Conservation (phyloP, 2,888 invertebrate genomes). For the Corythucha ciliata region DNA sequence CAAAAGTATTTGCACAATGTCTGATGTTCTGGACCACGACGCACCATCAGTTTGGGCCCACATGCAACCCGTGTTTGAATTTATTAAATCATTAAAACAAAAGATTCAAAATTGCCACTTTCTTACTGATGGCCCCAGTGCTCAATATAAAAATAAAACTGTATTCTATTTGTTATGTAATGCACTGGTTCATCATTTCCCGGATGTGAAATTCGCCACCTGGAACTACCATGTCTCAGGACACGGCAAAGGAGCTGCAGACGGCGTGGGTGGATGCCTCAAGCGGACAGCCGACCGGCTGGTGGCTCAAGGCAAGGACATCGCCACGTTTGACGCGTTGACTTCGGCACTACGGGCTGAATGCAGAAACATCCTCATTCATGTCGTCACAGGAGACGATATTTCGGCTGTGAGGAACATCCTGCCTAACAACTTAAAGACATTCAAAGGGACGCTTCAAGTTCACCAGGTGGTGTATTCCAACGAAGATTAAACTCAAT, state of each 20-base stretch:
- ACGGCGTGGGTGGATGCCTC: constrained; percentile 2
- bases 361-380: constrained; percentile 1
- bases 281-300: neutral
- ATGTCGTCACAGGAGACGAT: neutral
- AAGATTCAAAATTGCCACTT: neutral
- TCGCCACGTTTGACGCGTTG: neutral
- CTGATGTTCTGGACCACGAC: too few relatives aligned
- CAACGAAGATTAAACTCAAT: neutral
- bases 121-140: constrained; percentile 3
- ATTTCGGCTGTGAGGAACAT: neutral
- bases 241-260: constrained; percentile 2
- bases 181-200: neutral
- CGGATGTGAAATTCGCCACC: neutral
- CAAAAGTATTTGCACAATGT: too few relatives aligned
- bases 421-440: neutral
- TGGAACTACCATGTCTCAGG: constrained; percentile 4
- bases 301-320: neutral
- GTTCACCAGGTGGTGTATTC: constrained; percentile 2
- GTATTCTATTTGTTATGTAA: constrained; percentile 2
- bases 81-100: neutral
- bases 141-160: constrained; percentile 4
- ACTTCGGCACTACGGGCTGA: neutral
- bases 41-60: neutral
- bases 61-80: constrained; percentile 2
- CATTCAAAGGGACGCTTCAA: constrained; percentile 1